These are phyloP conservation scores for Cephalotes varians DNA, from an alignment of 2,888 invertebrate genomes.

Conservation along the genomic window DNA sequence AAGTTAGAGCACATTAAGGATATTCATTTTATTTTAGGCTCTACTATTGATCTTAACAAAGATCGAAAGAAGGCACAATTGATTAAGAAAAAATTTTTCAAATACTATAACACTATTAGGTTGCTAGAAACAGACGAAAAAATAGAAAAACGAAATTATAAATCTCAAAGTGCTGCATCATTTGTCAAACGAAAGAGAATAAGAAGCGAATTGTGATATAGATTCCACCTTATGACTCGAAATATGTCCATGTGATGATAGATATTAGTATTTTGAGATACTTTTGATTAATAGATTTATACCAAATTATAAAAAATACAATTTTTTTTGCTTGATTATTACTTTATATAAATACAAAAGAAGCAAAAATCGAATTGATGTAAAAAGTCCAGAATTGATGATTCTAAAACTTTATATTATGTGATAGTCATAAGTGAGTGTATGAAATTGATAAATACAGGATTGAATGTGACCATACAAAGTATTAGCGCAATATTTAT, in stretches of 20 bases:
- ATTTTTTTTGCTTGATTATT: neutral
- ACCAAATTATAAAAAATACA: neutral
- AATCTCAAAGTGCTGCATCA: conserved; percentile 21
- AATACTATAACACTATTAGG: conserved; percentile 69
- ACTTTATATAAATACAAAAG: conserved; percentile 6
- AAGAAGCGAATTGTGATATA: conserved; percentile 82
- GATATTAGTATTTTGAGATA: conserved; percentile 38
- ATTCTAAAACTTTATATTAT: neutral
- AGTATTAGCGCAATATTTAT: neutral
- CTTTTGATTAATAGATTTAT: neutral
- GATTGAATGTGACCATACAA: neutral
- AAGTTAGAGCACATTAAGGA: conserved; percentile 81
- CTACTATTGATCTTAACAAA: conserved; percentile 75
- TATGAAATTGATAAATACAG: neutral
- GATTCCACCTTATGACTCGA: conserved; percentile 50
- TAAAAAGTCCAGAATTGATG: neutral
- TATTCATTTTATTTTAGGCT: conserved; percentile 80
- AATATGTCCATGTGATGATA: neutral
- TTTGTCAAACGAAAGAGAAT: conserved; percentile 47
- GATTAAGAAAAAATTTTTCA: conserved; percentile 71
- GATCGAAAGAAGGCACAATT: conserved; percentile 73
- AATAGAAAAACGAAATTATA: conserved; percentile 52
- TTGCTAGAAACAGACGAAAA: conserved; percentile 64
- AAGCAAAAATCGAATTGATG: neutral
- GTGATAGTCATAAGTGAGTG: neutral